phyloP scores from a whole-genome alignment of 2,797 vertebrate species.

The Schizothorax lantsangensis region DNA sequence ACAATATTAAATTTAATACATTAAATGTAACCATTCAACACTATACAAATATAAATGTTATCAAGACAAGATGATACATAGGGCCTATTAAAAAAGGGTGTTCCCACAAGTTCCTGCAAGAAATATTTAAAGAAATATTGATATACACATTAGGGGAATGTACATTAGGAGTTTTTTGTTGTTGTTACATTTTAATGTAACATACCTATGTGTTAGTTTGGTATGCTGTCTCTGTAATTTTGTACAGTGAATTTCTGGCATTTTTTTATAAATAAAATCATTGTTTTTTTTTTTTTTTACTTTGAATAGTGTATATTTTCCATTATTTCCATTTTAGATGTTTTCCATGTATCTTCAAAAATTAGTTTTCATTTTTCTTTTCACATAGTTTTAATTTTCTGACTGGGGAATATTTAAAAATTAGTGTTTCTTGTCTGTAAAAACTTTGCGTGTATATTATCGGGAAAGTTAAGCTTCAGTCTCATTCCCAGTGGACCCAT shows the following conservation, averaged over 20 bases:
- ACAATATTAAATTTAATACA: neutral
- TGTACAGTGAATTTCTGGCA: neutral
- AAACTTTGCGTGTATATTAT: neutral
- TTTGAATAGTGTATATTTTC: neutral
- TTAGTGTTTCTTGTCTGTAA: neutral
- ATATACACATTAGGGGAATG: neutral
- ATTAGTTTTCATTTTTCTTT: neutral
- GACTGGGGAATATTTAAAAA: neutral
- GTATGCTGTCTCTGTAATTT: neutral
- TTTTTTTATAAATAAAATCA: neutral
- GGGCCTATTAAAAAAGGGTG: neutral
- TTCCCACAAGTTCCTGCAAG: neutral
- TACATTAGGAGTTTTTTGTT: neutral
- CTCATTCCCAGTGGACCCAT: neutral
- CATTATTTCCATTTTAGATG: neutral
- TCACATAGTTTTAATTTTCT: neutral
- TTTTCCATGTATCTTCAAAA: neutral
- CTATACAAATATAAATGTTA: neutral
- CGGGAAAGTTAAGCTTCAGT: neutral
- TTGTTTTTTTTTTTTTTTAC: neutral
- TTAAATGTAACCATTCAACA: neutral
- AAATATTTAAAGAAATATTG: neutral
- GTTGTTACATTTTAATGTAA: neutral
- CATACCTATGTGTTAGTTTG: neutral
- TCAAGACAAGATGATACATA: neutral